Evolutionary conservation across 2,888 invertebrate genomes (phyloP).

Genomic region (Smittia aterrima): DNA sequence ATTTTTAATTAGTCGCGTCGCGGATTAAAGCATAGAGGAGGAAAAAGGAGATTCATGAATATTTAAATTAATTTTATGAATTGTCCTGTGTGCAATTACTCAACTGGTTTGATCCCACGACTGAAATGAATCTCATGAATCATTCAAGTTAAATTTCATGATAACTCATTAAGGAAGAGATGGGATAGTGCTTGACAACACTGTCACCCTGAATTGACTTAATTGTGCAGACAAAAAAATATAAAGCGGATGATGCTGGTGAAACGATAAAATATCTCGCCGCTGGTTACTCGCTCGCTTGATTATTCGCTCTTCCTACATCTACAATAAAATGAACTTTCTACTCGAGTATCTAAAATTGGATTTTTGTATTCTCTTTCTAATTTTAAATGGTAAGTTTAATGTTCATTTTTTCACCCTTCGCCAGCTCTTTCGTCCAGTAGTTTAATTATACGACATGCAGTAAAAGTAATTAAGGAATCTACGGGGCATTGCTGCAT

Average conservation of each 20-base stretch:
- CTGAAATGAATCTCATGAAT: background rate
- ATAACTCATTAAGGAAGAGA: background rate
- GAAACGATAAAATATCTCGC: background rate
- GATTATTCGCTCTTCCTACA: background rate
- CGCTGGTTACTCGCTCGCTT: background rate
- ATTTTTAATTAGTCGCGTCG: conserved; percentile 34
- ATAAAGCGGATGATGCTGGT: background rate
- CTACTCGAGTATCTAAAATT: conserved; percentile 21
- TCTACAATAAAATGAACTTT: conserved; percentile 22
- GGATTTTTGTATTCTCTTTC: conserved; percentile 33
- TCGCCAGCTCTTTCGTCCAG: background rate
- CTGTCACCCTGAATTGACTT: background rate
- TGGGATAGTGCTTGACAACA: background rate
- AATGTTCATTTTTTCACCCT: background rate
- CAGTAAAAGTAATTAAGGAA: conserved; percentile 11
- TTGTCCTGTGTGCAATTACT: conserved; percentile 33
- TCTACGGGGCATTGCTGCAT: background rate
- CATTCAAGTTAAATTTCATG: background rate
- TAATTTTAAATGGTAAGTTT: conserved; percentile 32
- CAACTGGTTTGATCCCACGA: background rate
- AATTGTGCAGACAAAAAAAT: background rate
- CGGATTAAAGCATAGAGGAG: background rate
- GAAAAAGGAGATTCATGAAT: background rate
- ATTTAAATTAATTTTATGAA: conserved; percentile 4
- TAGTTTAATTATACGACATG: conserved; percentile 3